Base-by-base conservation (phyloP, 2,888 invertebrate genomes). In the Cosmia trapezina region DNA sequence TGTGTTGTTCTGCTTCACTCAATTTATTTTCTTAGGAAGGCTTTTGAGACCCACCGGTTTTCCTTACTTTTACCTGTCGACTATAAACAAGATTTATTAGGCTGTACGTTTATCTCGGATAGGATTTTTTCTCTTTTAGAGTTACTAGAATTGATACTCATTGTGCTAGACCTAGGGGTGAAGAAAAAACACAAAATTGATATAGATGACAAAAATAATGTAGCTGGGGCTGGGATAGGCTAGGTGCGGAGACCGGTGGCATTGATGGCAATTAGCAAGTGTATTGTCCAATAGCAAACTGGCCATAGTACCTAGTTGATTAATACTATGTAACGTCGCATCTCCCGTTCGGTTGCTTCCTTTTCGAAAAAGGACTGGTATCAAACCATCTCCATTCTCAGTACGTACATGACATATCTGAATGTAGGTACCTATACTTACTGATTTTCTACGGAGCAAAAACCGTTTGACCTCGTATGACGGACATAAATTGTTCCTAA, bases 1-100 rank as follows among this genome's bases (percentile, higher is more conserved):
- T 82, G 69, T 63, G 12, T 78, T 77, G 47, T 69, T 73, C 53
- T 37, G 49, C 37, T 28, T 63, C 33, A 37, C 49, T 62, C 47
- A 65, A 64, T 73, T 19, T 76, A 19, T 51, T 73, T 78, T n/a
- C 28, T 56, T 11, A 11, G 33, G 47, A 60, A 82, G 63, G 47
- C 62, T 56, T 73, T 80, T 22, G 33, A 66, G 57, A 22, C 3
- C 0, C 14, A n/a, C 47, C 33, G 45, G 49, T 70, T 80, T 71
- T 59, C 62, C 61, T 70, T 80, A 22, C 51, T 73, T 47, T 57
- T 45, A 70, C 77, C 70, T 81, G 70, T 70, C 54, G 57, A 60
- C 33, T 47, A 49, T 53, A 63, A 75, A 80, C 12, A 62, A 57
- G 77, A 76, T 78, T 78, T 70, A 81, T 70, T 76, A 57, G 49